Evolutionary conservation across 2,797 vertebrate species (phyloP), one percentile per base, ranked within the genome.

Genomic region (Anabacerthia variegaticeps): DNA sequence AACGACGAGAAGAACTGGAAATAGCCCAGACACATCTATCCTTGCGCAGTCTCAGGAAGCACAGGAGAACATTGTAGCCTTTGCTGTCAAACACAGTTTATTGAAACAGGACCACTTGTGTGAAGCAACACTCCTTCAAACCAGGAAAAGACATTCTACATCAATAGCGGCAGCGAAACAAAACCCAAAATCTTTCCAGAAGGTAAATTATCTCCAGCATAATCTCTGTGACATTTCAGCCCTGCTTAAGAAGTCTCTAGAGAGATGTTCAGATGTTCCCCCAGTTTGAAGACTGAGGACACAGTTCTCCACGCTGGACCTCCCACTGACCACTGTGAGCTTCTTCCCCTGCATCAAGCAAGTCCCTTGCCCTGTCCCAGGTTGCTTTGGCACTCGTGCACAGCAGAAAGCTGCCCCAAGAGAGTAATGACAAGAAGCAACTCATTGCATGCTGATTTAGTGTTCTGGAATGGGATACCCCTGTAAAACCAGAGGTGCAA

Each of bases 1-100:
- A 62, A 90, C 88, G 88, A 82, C 63, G 73, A 48, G 68, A 81
- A 59, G 77, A 85, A 73, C 34, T 76, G 77, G 36, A 94, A 87
- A 86, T 37, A 82, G 44, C 63, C 59, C 74, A 67, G 76, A 59
- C 55, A 71, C 48, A 56, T 49, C 67, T 58, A 66, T 59, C 62
- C 63, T 52, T 19, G 43, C 85, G 59, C 76, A 81, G 27, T 34
- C 68, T 85, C 61, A 15, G 91, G 63, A 85, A 93, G 37, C 67
- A 69, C 37, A 75, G 81, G 61, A 87, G 76, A 68, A 15, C 19
- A 7, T 65, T 30, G 4, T 19, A 89, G 87, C 46, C 68, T 91
- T 71, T 2, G 3, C 84, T 79, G 89, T 68, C 89, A 96, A 68
- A 88, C 52, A n/a, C 5, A 68, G 65, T 85, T 94, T 93, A 87